Percentiles rank a stretch among this genome's conserved stretches.
Conservation (phyloP, 2,888 invertebrate genomes). For the Dasypolia templi region DNA sequence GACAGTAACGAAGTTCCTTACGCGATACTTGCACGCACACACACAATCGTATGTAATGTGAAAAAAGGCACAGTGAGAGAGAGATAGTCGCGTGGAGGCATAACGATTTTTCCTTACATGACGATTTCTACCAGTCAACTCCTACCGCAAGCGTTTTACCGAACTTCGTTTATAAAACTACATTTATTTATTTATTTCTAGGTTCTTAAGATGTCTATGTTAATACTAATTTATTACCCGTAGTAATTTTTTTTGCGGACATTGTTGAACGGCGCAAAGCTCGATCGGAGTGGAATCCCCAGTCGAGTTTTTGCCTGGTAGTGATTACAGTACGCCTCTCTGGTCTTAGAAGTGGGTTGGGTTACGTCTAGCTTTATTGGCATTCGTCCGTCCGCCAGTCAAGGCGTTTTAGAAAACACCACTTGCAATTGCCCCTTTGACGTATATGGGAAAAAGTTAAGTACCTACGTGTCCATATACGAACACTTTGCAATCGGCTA, state of each 20-base stretch:
- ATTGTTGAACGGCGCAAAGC: constrained; percentile 67
- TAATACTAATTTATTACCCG: constrained; percentile 3
- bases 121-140: no score
- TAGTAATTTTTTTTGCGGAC: constrained; percentile 60
- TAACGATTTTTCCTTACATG: no score
- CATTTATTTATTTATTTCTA: no score
- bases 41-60: no score
- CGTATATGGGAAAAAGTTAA: constrained; percentile 72
- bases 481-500: constrained; percentile 52
- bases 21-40: no score
- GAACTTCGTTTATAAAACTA: no score
- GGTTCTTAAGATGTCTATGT: background rate
- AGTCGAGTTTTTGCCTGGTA: constrained; percentile 81
- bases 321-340: constrained; percentile 81
- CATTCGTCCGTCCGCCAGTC: constrained; percentile 71
- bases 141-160: no score
- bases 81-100: no score
- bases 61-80: no score
- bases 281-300: constrained; percentile 71
- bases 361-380: constrained; percentile 81
- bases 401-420: constrained; percentile 74
- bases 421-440: constrained; percentile 69
- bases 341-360: constrained; percentile 77
- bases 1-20: no score
- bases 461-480: constrained; percentile 68